Evolutionary conservation across 2,113 vertebrate genomes (phyloP), one percentile per base, ranked within the genome.

Genomic region (Forbesichthys agassizii): DNA sequence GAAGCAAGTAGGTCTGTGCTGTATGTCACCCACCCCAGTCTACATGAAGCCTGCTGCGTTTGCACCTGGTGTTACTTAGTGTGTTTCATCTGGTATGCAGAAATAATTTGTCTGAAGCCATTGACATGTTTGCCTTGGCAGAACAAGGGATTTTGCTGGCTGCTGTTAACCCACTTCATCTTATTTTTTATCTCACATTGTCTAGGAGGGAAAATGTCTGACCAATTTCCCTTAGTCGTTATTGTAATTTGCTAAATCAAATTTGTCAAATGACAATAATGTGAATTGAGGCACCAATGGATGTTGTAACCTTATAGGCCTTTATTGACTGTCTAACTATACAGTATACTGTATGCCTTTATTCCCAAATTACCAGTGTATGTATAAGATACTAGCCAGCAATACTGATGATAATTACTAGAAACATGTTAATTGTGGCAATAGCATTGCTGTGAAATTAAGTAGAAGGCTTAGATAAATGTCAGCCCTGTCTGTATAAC

Each of bases 211-310:
- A 13, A 1, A 1, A 10, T 70, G 8, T 64, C 61, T 33, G 69
- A 84, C 74, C 65, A 75, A 87, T 84, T 84, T 69, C 27, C 27
- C 27, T 27, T 27, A 27, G 69, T 55, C 71, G 63, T 57, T 59
- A 8, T n/a, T 68, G 54, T 62, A 69, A 72, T n/a, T 3, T 27
- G 27, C 27, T 27, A 27, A 27, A 27, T 27, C 27, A 27, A 2
- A 27, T 27, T 27, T 48, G n/a, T n/a, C 11, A 53, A 11, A 10
- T 11, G 48, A 10, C 14, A 64, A n/a, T 16, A 59, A 14, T 47
- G 64, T 48, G 55, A 46, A 56, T 33, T 33, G 47, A 20, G 33
- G 5, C 12, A 7, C 16, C 11, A 33, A 13, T 4, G 9, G 52
- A n/a, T 48, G 20, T 10, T 58, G 20, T 33, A 33, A 33, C 20